A percentile compares a stretch with the other conserved stretches of the same genome.
Evolutionary conservation across 2,888 invertebrate genomes (phyloP).

Genomic region (Caprella mutica): DNA sequence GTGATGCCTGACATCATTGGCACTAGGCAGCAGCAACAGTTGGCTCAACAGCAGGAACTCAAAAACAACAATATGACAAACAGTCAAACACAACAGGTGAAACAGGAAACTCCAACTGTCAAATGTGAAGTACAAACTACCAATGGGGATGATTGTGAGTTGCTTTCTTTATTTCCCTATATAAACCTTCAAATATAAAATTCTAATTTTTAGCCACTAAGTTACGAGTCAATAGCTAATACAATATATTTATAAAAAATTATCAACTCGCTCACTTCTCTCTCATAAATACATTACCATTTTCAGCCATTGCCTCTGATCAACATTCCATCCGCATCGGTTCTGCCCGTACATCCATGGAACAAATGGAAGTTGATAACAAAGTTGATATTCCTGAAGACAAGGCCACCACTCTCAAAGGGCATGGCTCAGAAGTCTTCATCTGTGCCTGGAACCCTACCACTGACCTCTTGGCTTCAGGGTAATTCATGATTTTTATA

Average conservation of each 20-base stretch:
- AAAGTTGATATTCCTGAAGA: constrained; percentile 87
- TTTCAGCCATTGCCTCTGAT: too few relatives aligned
- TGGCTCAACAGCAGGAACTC: constrained; percentile 62
- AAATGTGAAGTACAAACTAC: constrained; percentile 69
- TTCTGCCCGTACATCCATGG: too few relatives aligned
- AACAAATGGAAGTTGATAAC: constrained; percentile 39
- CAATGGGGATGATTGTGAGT: constrained; percentile 63
- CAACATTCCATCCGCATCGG: too few relatives aligned
- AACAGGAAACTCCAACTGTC: constrained; percentile 63
- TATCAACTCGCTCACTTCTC: too few relatives aligned
- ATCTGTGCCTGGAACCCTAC: constrained; percentile 99
- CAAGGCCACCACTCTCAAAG: constrained; percentile 85
- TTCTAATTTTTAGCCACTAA: too few relatives aligned
- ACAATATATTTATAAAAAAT: too few relatives aligned
- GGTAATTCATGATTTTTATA: constrained; percentile 48
- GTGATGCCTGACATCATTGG: constrained; percentile 86
- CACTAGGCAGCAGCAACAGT: constrained; percentile 57
- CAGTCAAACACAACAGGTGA: constrained; percentile 56
- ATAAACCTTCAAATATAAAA: too few relatives aligned
- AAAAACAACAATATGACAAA: constrained; percentile 81
- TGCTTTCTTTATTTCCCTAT: too few relatives aligned
- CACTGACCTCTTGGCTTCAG: constrained; percentile 91
- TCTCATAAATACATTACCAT: too few relatives aligned
- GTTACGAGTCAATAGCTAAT: too few relatives aligned
- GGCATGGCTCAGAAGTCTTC: constrained; percentile 97